phyloP scores from a whole-genome alignment of 2,113 vertebrate species.

The Athene cunicularia region DNA sequence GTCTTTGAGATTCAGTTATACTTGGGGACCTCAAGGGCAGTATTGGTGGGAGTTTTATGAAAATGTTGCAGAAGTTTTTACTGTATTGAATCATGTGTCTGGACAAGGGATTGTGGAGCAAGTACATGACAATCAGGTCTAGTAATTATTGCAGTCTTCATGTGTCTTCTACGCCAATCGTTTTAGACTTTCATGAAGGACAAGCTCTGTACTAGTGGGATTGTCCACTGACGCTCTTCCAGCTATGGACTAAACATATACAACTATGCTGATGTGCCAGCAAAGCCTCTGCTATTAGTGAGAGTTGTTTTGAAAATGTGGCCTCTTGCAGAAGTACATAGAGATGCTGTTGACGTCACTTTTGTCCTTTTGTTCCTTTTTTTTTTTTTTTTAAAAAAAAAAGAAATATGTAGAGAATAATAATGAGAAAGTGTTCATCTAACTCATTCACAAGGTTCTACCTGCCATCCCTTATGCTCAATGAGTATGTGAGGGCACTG shows the following conservation, averaged over 20 bases:
- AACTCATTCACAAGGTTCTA: constrained; percentile 66
- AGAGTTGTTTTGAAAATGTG: not conserved
- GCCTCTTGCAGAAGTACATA: not conserved
- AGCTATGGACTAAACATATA: not conserved
- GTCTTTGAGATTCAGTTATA: not conserved
- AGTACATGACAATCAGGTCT: not conserved
- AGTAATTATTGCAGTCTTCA: not conserved
- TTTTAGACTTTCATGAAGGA: not conserved
- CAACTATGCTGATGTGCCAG: not conserved
- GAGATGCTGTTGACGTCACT: not conserved
- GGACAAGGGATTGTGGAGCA: not conserved
- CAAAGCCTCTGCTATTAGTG: not conserved
- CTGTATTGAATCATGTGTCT: not conserved
- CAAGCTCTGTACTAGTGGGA: not conserved
- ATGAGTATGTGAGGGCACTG: constrained; percentile 62
- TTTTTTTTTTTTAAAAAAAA: not conserved
- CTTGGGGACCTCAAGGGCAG: not conserved
- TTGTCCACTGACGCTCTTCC: not conserved
- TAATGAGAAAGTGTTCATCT: constrained; percentile 47
- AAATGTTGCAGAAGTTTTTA: not conserved
- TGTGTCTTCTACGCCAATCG: not conserved
- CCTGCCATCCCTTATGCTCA: constrained; percentile 63
- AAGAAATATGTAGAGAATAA: constrained; percentile 28
- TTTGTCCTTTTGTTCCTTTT: constrained; percentile 26
- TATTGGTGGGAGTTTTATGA: not conserved